Conservation (phyloP, 1,140 invertebrate genomes). For the Maconellicoccus hirsutus region DNA sequence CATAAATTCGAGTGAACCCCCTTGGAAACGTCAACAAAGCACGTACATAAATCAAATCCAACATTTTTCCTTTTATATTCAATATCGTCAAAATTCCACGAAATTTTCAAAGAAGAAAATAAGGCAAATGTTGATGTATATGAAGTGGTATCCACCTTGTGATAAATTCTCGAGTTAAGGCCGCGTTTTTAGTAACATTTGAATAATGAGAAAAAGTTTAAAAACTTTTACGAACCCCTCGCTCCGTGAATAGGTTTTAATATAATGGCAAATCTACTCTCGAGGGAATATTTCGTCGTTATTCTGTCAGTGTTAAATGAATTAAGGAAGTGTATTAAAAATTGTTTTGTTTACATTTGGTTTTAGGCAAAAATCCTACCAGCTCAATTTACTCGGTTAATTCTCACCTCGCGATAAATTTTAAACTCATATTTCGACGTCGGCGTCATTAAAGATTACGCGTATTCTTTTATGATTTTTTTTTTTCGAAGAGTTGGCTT, state of each 20-base stretch:
- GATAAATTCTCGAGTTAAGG: neutral
- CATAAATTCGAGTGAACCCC: too few species aligned
- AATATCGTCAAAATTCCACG: too few species aligned
- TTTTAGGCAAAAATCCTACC: neutral
- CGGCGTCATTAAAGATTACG: too few species aligned
- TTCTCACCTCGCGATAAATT: neutral
- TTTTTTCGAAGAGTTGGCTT: too few species aligned
- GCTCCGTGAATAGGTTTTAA: neutral
- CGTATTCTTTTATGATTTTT: too few species aligned
- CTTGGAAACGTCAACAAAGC: too few species aligned
- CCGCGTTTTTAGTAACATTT: neutral
- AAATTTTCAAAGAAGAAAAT: too few species aligned
- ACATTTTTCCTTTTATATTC: too few species aligned
- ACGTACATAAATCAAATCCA: too few species aligned
- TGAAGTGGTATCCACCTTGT: neutral
- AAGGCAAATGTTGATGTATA: neutral
- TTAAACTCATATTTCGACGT: too few species aligned
- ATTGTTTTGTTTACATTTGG: constrained; percentile 9
- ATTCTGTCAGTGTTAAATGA: neutral
- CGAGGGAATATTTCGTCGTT: neutral
- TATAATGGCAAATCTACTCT: neutral
- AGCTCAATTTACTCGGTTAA: neutral
- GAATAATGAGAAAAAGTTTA: constrained; percentile 9
- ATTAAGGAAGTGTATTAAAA: constrained; percentile 1
- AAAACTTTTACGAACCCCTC: neutral